Evolutionary conservation across 2,113 vertebrate species (phyloP), one percentile per base, ranked within the genome.

Genomic region (Datnioides undecimradiatus): DNA sequence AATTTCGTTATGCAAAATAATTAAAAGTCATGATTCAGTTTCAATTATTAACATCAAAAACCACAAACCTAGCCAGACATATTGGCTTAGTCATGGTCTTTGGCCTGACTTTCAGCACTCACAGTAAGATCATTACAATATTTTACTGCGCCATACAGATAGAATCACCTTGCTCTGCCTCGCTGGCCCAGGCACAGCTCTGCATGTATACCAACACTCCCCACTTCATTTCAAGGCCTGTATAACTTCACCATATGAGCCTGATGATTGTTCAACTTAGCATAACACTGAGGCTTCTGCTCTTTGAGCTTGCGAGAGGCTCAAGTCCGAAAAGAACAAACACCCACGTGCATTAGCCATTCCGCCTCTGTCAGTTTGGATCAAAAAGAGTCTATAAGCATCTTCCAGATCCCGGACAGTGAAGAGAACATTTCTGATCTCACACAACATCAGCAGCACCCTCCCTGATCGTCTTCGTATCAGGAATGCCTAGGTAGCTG

Each of bases 351-450:
- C 43, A n/a, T 51, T 29, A 55, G 46, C 68, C 21, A 17, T 23
- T 46, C 40, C 12, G 43, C 51, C 12, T 58, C 38, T 54, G 8
- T 48, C 23, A 40, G 57, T 62, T 16, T 41, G 33, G 23, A 40
- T 49, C 33, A 62, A 60, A 48, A 67, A 25, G 9, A 21, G 29
- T 73, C 21, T 21, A 38, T 43, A 48, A 60, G 43, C 40, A 72
- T 59, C 14, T 21, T 54, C 25, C 66, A 69, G 66, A 12, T 41
- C 23, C 10, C 27, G 48, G 55, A 59, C 55, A 36, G 54, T 17
- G 8, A 8, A 41, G 34, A 43, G 27, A 25, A 41, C 5, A 1
- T 31, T n/a, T 63, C 45, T 63, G 54, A 58, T 23, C 67, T 57
- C 19, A 10, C 23, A 13, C 36, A 40, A 21, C 19, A 64, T 64